Evolutionary conservation across 2,888 invertebrate species (phyloP).

Genomic region (Heliconius cydno): DNA sequence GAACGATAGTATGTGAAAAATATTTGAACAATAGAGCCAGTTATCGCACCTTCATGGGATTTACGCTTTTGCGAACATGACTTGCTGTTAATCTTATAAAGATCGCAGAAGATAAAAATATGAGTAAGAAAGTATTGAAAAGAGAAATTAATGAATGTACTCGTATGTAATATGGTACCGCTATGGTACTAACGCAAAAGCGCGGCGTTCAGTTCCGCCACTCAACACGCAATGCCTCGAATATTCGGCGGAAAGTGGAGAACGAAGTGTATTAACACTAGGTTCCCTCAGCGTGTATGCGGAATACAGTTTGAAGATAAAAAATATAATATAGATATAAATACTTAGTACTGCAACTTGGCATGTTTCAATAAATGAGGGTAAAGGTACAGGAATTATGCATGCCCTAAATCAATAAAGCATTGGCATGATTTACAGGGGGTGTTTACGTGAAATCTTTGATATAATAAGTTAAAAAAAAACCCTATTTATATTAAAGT

Average conservation of each 20-base stretch:
- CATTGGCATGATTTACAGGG: constrained; percentile 15
- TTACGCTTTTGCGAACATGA: constrained; percentile 21
- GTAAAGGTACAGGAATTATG: background rate
- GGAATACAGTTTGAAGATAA: too few species aligned
- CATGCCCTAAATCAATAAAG: constrained; percentile 17
- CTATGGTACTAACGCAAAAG: too few species aligned
- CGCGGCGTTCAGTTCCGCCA: too few species aligned
- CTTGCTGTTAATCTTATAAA: constrained; percentile 14
- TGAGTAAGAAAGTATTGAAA: background rate
- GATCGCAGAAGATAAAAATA: background rate
- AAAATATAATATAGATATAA: background rate
- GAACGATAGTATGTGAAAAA: constrained; percentile 38
- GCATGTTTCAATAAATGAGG: constrained; percentile 20
- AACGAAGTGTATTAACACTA: too few species aligned
- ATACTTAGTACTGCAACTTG: background rate
- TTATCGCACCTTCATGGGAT: constrained; percentile 43
- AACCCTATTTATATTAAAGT: background rate
- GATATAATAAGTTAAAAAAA: background rate
- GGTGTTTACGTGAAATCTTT: background rate
- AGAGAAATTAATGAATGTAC: background rate
- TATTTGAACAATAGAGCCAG: constrained; percentile 45
- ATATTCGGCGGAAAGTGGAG: too few species aligned
- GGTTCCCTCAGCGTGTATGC: too few species aligned
- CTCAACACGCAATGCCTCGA: too few species aligned
- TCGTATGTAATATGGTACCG: background rate